Conservation (phyloP, 2,797 vertebrate species). For the Clarias laeviceps region DNA sequence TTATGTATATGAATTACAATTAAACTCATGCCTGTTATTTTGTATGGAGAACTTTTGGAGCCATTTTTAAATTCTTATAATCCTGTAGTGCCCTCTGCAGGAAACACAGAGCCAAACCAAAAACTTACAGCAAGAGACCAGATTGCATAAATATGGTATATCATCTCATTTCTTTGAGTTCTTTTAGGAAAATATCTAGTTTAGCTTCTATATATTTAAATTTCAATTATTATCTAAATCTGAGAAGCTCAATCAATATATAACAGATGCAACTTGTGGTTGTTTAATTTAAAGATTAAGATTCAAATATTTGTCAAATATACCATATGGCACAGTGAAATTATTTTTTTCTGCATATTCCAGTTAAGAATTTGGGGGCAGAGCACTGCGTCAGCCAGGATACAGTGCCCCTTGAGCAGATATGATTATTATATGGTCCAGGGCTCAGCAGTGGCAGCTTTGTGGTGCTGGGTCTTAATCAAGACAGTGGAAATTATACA, state of each 20-base stretch:
- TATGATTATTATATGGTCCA: no score
- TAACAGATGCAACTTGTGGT: background rate
- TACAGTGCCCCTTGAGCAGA: no score
- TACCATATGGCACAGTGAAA: background rate
- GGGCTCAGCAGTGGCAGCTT: no score
- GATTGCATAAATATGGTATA: background rate
- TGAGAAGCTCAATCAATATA: background rate
- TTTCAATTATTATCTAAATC: background rate
- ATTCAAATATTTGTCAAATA: background rate
- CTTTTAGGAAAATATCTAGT: background rate
- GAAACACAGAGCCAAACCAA: background rate
- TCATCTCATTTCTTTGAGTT: background rate
- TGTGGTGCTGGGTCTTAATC: no score
- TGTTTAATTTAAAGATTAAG: background rate
- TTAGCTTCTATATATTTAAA: background rate
- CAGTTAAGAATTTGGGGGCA: no score
- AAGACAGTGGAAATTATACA: background rate
- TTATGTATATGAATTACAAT: constrained; percentile 9
- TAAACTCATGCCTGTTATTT: background rate
- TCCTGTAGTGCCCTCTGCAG: constrained; percentile 37
- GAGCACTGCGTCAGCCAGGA: no score
- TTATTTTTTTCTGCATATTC: no score
- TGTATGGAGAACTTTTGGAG: background rate
- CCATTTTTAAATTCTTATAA: constrained; percentile 8
- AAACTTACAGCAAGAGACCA: background rate